Conservation (phyloP, 37 sponge, comb jelly and placozoan genomes). For the Halisarca cf. caerulea region DNA sequence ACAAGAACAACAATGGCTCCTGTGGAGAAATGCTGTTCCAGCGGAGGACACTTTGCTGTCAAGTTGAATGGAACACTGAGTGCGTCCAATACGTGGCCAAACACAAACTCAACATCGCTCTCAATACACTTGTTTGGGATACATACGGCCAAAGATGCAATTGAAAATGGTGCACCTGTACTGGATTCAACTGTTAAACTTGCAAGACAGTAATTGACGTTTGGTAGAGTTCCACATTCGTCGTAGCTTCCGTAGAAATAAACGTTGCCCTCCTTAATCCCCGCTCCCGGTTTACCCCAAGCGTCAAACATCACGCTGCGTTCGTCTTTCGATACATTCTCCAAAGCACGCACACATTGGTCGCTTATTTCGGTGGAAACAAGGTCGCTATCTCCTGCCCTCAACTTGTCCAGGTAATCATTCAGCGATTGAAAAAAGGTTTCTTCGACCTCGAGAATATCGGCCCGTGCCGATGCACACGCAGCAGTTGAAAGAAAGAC, state of each 20-base stretch:
- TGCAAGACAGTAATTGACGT: slow-evolving; percentile 41
- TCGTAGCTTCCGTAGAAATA: slow-evolving; percentile 29
- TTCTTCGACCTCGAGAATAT: no score
- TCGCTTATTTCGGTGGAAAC: no score
- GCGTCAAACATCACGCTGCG: slow-evolving; percentile 21
- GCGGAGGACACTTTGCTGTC: background rate
- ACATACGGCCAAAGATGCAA: background rate
- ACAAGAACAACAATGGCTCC: slow-evolving; percentile 64
- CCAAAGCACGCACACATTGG: no score
- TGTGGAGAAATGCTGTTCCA: slow-evolving; percentile 2
- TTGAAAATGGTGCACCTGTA: background rate
- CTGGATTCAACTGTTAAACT: background rate
- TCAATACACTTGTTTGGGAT: slow-evolving; percentile 1
- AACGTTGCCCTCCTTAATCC: slow-evolving; percentile 28
- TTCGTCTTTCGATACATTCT: background rate
- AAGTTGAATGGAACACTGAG: background rate
- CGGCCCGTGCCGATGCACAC: no score
- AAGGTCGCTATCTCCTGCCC: no score
- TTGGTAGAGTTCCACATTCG: slow-evolving; percentile 24
- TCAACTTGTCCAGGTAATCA: no score
- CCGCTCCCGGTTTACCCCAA: slow-evolving; percentile 50
- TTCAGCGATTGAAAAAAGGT: no score
- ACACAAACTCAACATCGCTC: background rate
- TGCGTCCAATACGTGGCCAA: background rate
- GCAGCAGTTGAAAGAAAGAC: no score